These are phyloP conservation scores for Verasper variegatus DNA, from an alignment of 2,113 vertebrate species.

Conservation along the genomic window DNA sequence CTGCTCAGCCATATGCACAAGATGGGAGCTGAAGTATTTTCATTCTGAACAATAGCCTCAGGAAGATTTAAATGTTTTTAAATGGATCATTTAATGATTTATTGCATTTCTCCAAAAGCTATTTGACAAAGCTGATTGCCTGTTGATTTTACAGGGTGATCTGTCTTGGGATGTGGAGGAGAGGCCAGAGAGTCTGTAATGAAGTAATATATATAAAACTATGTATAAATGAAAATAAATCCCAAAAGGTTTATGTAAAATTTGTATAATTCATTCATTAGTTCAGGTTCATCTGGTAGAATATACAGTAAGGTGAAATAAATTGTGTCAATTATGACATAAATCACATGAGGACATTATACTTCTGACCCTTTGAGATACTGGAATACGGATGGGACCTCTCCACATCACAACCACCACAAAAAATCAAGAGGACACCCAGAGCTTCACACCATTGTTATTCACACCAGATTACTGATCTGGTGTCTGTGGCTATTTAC, in stretches of 20 bases:
- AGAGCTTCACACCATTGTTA: constrained; percentile 23
- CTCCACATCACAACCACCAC: neutral
- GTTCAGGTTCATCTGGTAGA: no score
- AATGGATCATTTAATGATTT: neutral
- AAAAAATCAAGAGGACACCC: neutral
- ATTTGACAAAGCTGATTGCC: neutral
- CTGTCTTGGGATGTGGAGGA: no score
- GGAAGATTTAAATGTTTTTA: neutral
- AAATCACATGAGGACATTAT: neutral
- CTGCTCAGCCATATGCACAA: neutral
- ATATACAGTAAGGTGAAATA: no score
- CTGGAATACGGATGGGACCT: neutral
- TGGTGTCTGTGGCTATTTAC: constrained; percentile 48
- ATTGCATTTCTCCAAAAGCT: neutral
- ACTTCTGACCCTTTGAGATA: neutral
- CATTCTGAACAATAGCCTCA: neutral
- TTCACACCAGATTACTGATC: constrained; percentile 42
- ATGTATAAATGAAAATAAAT: neutral
- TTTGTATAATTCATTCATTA: neutral
- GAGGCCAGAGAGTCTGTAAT: no score
- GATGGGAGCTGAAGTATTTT: neutral
- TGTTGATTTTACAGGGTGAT: neutral
- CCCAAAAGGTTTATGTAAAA: neutral
- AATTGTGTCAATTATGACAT: neutral
- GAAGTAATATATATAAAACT: no score